These are phyloP conservation scores for Stylophora pistillata DNA, from an alignment of 64 coral and sea anemone species.

Conservation along the genomic window DNA sequence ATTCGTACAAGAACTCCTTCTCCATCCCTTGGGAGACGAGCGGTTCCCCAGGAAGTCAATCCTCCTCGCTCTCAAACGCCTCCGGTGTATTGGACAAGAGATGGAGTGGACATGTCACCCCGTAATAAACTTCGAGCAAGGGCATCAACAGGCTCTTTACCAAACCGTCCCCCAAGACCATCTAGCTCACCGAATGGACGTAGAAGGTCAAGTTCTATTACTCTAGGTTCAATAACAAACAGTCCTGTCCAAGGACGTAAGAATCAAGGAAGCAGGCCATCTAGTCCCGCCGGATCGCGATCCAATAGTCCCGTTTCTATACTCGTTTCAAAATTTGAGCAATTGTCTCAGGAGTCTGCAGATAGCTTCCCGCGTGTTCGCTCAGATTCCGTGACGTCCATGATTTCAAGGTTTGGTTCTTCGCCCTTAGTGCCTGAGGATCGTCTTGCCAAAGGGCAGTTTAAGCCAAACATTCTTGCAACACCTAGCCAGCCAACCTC, in stretches of 20 bases:
- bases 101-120: neutral
- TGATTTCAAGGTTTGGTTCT: conserved; percentile 77
- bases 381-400: conserved; percentile 61
- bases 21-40: conserved; percentile 15
- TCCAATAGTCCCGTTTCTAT: conserved; percentile 77
- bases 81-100: neutral
- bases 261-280: conserved; percentile 17
- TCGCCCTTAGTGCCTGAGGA: conserved; percentile 76
- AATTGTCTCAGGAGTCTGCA: conserved; percentile 34
- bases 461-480: conserved; percentile 37
- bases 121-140: neutral
- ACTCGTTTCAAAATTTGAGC: conserved; percentile 81
- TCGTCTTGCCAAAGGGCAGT: conserved; percentile 63
- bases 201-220: neutral
- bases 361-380: conserved; percentile 6
- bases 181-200: neutral
- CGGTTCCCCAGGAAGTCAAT: neutral
- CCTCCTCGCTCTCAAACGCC: conserved; percentile 12
- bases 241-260: conserved; percentile 10
- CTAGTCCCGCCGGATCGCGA: conserved; percentile 63
- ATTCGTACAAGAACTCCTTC: conserved; percentile 10
- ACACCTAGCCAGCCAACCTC: neutral
- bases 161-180: conserved; percentile 17
- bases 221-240: conserved; percentile 2
- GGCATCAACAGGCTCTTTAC: neutral